These are phyloP conservation scores for Kryptopterus vitreolus DNA, from an alignment of 2,797 vertebrate genomes.

Conservation along the genomic window DNA sequence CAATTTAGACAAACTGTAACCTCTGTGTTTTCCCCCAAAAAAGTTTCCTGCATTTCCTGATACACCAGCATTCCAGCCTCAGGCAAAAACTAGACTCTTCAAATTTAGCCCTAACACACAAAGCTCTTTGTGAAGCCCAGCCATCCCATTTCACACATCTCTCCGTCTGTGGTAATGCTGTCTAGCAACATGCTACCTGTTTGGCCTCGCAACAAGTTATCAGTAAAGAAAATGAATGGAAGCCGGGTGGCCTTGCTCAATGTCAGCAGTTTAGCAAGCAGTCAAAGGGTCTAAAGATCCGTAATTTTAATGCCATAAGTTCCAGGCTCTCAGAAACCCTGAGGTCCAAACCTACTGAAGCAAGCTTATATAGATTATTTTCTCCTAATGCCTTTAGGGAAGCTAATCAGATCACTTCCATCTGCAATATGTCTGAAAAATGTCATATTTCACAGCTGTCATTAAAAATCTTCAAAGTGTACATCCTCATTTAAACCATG, in stretches of 20 bases:
- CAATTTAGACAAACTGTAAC: not conserved
- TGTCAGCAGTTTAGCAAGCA: constrained; percentile 11
- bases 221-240: constrained; percentile 10
- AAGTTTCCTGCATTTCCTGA: not conserved
- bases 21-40: not conserved
- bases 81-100: not conserved
- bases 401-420: not conserved
- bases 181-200: not conserved
- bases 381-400: not conserved
- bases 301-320: not conserved
- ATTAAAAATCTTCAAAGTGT: not conserved
- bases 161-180: not conserved
- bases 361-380: not conserved
- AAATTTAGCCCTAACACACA: not conserved
- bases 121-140: not conserved
- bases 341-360: not conserved
- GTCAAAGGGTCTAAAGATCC: not conserved
- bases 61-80: not conserved
- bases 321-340: not conserved
- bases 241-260: not conserved
- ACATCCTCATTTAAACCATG: not conserved
- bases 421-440: not conserved
- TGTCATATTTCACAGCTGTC: not conserved
- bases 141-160: not conserved
- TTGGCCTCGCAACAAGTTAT: not conserved